These are phyloP conservation scores for Asteroscopus sphinx DNA, from an alignment of 2,888 invertebrate genomes.

Conservation along the genomic window DNA sequence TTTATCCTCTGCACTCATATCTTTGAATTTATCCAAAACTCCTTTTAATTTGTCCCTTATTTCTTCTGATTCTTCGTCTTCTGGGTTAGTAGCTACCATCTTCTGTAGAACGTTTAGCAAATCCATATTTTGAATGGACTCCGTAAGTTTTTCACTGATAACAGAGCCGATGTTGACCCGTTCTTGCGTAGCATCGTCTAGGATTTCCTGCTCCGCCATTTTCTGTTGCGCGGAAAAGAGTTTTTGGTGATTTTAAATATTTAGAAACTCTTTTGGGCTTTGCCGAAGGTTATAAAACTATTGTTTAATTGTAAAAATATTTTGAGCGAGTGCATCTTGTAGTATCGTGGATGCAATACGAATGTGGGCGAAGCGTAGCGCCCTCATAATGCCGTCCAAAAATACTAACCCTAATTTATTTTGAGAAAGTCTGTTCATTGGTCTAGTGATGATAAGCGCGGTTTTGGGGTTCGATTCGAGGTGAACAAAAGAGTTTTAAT, in stretches of 20 bases:
- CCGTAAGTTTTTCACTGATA: constrained; percentile 73
- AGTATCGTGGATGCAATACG: constrained; percentile 6
- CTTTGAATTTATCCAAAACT: constrained; percentile 70
- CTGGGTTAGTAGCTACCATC: constrained; percentile 70
- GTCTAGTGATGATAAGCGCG: constrained; percentile 15
- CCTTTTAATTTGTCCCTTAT: constrained; percentile 72
- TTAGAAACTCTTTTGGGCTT: neutral
- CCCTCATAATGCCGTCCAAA: constrained; percentile 39
- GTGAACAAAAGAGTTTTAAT: neutral
- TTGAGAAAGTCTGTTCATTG: constrained; percentile 24
- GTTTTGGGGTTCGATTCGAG: neutral
- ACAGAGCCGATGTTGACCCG: constrained; percentile 68
- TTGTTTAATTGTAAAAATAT: neutral
- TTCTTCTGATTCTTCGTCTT: constrained; percentile 75
- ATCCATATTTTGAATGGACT: constrained; percentile 78
- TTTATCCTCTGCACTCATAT: constrained; percentile 75
- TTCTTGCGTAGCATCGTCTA: constrained; percentile 13
- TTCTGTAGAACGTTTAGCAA: constrained; percentile 74
- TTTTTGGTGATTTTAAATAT: constrained; percentile 8
- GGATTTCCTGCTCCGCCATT: constrained; percentile 52
- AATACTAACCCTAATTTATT: constrained; percentile 43
- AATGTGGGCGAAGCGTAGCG: constrained; percentile 10
- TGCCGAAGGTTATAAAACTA: neutral
- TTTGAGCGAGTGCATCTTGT: constrained; percentile 6
- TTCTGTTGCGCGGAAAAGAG: constrained; percentile 41